phyloP scores from a whole-genome alignment of 2,797 vertebrate species.

The Pteropus rufus region DNA sequence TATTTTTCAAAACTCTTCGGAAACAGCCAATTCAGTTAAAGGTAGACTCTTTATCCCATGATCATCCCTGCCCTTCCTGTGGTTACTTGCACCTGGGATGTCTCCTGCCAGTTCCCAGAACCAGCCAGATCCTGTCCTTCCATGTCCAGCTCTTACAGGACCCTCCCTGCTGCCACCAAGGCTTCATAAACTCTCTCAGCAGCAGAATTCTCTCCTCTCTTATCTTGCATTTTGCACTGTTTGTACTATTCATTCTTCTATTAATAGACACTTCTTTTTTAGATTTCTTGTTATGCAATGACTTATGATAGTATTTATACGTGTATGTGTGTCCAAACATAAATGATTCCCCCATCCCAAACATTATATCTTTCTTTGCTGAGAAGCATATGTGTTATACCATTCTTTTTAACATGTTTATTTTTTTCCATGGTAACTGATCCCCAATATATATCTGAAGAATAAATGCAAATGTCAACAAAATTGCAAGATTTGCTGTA shows the following conservation, averaged over 20 bases:
- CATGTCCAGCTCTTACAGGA: not conserved
- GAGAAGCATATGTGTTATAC: not conserved
- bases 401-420: not conserved
- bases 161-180: fast-evolving
- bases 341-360: not conserved
- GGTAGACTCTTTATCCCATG: not conserved
- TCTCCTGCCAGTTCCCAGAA: not conserved
- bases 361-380: not conserved
- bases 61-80: not conserved
- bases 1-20: not conserved
- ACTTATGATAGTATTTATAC: not conserved
- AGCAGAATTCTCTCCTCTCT: not conserved
- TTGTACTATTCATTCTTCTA: not conserved
- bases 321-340: not conserved
- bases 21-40: not conserved
- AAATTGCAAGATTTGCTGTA: not conserved
- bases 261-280: not conserved
- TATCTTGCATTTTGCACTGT: not conserved
- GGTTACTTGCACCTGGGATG: not conserved
- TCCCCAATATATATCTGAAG: not conserved
- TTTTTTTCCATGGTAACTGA: not conserved
- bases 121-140: not conserved
- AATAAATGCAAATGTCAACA: not conserved
- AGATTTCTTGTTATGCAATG: not conserved
- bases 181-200: not conserved